A percentile compares a stretch with the other conserved stretches of the same genome.
Conservation (phyloP, 2,888 invertebrate genomes). For the Palloptera scutellata region DNA sequence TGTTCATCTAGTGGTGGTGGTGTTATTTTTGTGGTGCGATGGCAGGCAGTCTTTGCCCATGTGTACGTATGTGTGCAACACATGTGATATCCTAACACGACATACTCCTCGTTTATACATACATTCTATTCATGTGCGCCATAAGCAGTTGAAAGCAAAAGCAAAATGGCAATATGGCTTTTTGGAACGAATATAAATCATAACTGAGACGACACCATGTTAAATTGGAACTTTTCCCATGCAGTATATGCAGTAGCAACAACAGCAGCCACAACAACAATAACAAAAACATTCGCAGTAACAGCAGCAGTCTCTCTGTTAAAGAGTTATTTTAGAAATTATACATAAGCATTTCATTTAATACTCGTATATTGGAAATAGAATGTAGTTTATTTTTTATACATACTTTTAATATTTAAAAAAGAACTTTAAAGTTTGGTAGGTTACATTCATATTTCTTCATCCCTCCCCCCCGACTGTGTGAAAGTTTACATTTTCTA, state of each 20-base stretch:
- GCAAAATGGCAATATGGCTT: conserved; percentile 45
- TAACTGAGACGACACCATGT: conserved; percentile 32
- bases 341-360: no score
- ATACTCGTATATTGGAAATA: background rate
- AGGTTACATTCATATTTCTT: no score
- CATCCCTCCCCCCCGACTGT: no score
- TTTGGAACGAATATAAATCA: conserved; percentile 34
- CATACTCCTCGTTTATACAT: background rate
- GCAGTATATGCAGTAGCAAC: conserved; percentile 11
- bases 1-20: background rate
- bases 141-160: conserved; percentile 37
- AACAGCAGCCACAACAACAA: background rate
- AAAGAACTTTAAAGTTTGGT: no score
- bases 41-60: background rate
- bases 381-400: no score
- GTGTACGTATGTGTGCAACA: background rate
- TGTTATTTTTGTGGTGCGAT: background rate
- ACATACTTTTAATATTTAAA: no score
- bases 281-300: background rate
- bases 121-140: background rate
- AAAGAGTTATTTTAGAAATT: background rate
- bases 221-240: conserved; percentile 33
- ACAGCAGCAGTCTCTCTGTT: conserved; percentile 1
- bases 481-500: no score
- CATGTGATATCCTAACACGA: conserved; percentile 1